phyloP scores from a whole-genome alignment of 2,113 vertebrate species.

The Chaetops frenatus region DNA sequence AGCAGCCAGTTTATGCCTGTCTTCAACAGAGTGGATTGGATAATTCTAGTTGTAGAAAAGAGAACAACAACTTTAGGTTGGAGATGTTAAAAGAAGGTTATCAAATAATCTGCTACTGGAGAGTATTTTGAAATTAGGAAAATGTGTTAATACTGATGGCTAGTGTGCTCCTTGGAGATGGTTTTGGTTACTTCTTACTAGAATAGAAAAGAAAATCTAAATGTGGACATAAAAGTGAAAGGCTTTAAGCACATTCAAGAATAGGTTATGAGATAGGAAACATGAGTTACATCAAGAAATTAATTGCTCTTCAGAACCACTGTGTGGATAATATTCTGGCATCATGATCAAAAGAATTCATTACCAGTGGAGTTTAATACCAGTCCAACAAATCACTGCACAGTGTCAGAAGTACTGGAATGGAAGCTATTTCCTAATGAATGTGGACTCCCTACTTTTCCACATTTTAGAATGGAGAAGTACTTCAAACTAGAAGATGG shows the following conservation, averaged over 20 bases:
- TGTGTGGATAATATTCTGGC: neutral
- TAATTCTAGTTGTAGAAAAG: slow-evolving; percentile 79
- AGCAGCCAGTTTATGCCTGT: slow-evolving; percentile 91
- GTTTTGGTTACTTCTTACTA: neutral
- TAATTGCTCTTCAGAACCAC: neutral
- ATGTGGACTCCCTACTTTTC: neutral
- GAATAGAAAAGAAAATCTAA: neutral
- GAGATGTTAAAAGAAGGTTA: neutral
- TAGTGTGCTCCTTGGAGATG: neutral
- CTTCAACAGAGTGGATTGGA: slow-evolving; percentile 89
- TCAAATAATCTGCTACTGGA: neutral
- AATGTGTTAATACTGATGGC: neutral
- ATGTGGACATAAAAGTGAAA: neutral
- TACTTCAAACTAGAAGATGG: neutral
- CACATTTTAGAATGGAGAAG: neutral
- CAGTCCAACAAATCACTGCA: neutral
- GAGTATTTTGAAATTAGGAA: neutral
- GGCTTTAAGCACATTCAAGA: neutral
- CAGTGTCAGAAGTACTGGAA: neutral
- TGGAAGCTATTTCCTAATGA: neutral
- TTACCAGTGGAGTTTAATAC: neutral
- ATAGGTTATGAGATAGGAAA: neutral
- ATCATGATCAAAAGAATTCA: neutral
- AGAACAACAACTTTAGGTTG: neutral
- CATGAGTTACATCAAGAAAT: neutral